Conservation (phyloP, 2,888 invertebrate genomes). For the Mesopsocus fuscifrons region DNA sequence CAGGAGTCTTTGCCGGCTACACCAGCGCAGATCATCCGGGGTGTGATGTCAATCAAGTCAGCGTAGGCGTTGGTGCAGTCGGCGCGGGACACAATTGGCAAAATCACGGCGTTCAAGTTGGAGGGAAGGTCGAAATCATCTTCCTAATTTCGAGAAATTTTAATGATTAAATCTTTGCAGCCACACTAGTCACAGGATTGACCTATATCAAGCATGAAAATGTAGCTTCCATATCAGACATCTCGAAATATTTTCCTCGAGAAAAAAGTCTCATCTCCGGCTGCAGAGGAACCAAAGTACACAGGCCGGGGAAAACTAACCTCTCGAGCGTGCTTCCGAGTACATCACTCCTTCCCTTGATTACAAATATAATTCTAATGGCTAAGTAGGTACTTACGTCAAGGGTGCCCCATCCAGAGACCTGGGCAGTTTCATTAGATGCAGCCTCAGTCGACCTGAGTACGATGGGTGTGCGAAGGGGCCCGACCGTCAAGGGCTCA, state of each 20-base stretch:
- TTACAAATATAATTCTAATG: too few relatives aligned
- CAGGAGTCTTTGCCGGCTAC: conserved; percentile 3
- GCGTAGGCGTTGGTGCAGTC: not conserved
- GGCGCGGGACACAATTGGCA: not conserved
- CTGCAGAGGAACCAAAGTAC: too few relatives aligned
- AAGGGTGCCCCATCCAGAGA: conserved; percentile 6
- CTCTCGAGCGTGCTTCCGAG: too few relatives aligned
- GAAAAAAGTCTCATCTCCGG: too few relatives aligned
- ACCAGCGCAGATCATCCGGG: conserved; percentile 7
- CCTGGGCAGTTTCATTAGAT: not conserved
- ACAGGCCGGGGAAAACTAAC: too few relatives aligned
- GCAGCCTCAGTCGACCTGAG: not conserved
- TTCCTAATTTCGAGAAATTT: not conserved
- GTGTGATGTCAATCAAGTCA: not conserved
- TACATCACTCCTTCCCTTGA: too few relatives aligned
- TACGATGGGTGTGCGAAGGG: not conserved
- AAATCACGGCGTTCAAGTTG: not conserved
- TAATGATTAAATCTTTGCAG: not conserved
- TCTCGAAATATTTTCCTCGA: too few relatives aligned
- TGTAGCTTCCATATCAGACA: too few relatives aligned
- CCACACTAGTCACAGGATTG: not conserved
- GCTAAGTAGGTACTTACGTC: conserved; percentile 1
- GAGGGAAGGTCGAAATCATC: not conserved
- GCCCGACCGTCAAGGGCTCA: not conserved
- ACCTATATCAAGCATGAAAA: too few relatives aligned